A percentile compares a stretch with the other conserved stretches of the same genome.
These are phyloP conservation scores for Cotesia congregata DNA, from an alignment of 2,888 invertebrate genomes.

Conservation along the genomic window DNA sequence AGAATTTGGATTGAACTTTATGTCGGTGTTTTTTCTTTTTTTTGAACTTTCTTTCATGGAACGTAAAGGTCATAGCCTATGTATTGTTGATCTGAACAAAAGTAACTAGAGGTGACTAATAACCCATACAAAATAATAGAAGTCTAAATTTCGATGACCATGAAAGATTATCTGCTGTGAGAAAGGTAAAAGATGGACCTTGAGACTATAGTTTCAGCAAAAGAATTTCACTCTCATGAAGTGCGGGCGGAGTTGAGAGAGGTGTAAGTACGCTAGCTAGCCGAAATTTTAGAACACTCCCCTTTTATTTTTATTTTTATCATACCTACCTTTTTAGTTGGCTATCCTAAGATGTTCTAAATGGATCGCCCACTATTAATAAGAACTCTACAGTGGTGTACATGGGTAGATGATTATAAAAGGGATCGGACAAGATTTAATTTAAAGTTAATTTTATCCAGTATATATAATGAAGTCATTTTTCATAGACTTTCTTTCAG, in stretches of 20 bases:
- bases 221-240: constrained; percentile 43
- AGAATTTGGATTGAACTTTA: too few species aligned
- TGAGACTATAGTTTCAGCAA: constrained; percentile 40
- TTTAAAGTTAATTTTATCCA: constrained; percentile 59
- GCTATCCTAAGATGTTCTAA: constrained; percentile 46
- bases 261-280: constrained; percentile 44
- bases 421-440: constrained; percentile 54
- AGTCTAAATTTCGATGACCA: constrained; percentile 36
- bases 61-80: not conserved
- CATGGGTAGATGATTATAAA: constrained; percentile 50
- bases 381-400: constrained; percentile 53
- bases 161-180: constrained; percentile 51
- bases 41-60: too few species aligned
- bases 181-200: constrained; percentile 46
- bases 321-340: constrained; percentile 49
- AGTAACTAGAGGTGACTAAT: not conserved
- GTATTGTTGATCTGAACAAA: not conserved
- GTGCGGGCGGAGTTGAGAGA: constrained; percentile 35
- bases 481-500: constrained; percentile 60
- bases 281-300: constrained; percentile 60
- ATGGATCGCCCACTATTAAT: constrained; percentile 54
- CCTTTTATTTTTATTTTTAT: constrained; percentile 54
- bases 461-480: constrained; percentile 67
- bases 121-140: constrained; percentile 1
- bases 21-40: too few species aligned